phyloP scores from a whole-genome alignment of 2,113 vertebrate genomes.

The Haemorhous mexicanus region DNA sequence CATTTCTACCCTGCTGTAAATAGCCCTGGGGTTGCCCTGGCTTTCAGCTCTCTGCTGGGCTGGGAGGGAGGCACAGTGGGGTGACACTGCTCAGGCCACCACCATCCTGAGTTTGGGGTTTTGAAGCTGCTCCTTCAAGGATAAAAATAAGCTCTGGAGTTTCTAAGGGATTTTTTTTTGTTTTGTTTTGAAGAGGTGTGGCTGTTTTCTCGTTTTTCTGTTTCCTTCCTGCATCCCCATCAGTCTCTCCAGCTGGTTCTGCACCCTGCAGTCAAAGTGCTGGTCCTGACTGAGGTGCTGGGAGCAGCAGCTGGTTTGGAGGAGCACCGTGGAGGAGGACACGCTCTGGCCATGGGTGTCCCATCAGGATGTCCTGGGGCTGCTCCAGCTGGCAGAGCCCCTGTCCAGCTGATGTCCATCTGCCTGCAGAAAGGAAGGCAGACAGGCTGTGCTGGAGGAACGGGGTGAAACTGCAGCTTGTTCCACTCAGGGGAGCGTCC shows the following conservation, averaged over 20 bases:
- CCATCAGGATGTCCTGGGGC: neutral
- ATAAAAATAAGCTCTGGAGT: neutral
- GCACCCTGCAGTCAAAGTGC: neutral
- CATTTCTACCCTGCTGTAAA: neutral
- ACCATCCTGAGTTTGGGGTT: neutral
- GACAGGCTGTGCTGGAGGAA: neutral
- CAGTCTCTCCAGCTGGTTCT: conserved; percentile 1
- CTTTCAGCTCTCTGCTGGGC: neutral
- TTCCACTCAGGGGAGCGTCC: neutral
- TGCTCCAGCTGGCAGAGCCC: neutral
- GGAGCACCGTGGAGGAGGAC: neutral
- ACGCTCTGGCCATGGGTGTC: rapidly evolving
- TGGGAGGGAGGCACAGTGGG: neutral
- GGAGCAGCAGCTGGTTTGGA: neutral
- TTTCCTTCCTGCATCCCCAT: neutral
- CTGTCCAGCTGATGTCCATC: neutral
- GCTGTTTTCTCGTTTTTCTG: neutral
- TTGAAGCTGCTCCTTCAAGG: neutral
- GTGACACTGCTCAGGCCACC: neutral
- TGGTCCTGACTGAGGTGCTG: neutral
- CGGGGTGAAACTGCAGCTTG: neutral
- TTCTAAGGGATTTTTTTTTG: neutral
- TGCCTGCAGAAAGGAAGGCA: neutral
- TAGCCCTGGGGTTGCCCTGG: neutral
- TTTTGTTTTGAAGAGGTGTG: neutral